Evolutionary conservation across 2,888 invertebrate species (phyloP), one percentile per base, ranked within the genome.

Genomic region (Cancer borealis): DNA sequence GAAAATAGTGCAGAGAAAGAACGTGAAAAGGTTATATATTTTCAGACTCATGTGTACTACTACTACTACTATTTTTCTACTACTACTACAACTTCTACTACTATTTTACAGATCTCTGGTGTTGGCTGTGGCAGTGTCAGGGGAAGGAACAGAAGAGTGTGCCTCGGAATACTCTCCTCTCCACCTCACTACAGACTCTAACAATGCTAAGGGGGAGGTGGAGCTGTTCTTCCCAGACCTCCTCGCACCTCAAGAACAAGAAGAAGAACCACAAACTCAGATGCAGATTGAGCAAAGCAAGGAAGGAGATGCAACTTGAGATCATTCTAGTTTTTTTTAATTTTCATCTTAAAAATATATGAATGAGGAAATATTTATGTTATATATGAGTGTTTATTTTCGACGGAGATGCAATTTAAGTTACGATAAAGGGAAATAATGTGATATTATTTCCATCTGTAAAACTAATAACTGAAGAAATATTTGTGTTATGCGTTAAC

Each of bases 231-330:
- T 95, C 92, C 95, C 95, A 12, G 95, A 95, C 79, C 84, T 95
- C 30, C 94, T 95, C 88, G 54, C 66, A 47, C 84, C 94, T 6
- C 91, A 92, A 14, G 95, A 94, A 0, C 90, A 84, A 14, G 88
- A 92, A 45, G 95, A 95, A 45, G 95, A 95, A 45, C 95, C 95
- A 8, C 95, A 93, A 88, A 95, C 95, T 10, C 95, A 95, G 92
- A 95, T 95, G 94, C 95, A 95, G 66, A 94, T 95, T 21, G 95
- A 95, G 47, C 94, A 95, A 73, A 95, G 95, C 88, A 94, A 92
- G 46, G 95, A 95, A 54, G 90, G 30, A 5, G 94, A 94, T 26
- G 93, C 21, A n/a, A 89, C 92, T 54, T 93, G 93, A 39, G 0
- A 39, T 39, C 0, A 39, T 39, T 39, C 39, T 0, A 1, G 39